Evolutionary conservation across 2,113 vertebrate genomes (phyloP).

Genomic region (Willisornis vidua): DNA sequence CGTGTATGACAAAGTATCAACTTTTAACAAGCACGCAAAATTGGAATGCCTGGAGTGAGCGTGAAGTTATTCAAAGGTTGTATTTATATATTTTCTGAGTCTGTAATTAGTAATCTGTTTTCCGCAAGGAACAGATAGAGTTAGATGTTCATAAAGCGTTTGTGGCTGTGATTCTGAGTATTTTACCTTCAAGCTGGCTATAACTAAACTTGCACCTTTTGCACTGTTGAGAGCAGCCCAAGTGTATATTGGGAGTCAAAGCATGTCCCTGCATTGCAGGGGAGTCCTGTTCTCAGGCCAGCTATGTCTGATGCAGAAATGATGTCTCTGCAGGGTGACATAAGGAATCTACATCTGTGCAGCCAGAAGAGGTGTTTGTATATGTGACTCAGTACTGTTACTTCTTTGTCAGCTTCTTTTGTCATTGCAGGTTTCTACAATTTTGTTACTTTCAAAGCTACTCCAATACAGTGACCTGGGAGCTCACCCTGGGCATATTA

Average conservation of each 20-base stretch:
- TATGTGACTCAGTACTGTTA: background rate
- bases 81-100: background rate
- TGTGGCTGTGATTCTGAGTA: background rate
- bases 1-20: background rate
- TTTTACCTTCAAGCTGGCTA: background rate
- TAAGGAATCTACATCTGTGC: background rate
- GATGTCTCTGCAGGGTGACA: background rate
- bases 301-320: background rate
- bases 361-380: background rate
- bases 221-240: background rate
- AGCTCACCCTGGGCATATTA: background rate
- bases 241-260: accelerated
- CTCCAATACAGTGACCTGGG: background rate
- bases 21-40: background rate
- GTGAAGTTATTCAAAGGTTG: background rate
- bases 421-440: accelerated
- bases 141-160: background rate
- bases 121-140: background rate
- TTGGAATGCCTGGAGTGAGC: background rate
- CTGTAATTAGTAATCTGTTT: background rate
- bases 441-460: background rate
- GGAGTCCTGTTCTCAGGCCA: background rate
- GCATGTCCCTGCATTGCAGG: background rate
- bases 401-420: background rate
- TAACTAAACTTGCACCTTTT: background rate